Conservation (phyloP, 2,797 vertebrate genomes). For the Gephyroberyx darwinii region DNA sequence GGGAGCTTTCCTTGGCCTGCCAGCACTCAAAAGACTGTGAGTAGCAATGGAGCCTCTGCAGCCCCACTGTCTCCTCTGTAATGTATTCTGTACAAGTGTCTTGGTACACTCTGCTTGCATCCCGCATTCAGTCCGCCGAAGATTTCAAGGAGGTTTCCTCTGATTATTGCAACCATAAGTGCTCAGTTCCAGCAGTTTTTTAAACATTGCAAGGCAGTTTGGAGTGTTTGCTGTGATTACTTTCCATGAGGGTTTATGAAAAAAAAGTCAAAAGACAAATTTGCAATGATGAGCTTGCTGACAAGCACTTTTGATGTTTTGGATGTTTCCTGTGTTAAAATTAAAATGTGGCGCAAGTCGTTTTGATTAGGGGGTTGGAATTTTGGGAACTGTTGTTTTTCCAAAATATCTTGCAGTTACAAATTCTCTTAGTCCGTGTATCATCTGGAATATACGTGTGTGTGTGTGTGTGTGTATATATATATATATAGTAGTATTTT, state of each 20-base stretch:
- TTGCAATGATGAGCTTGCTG: not conserved
- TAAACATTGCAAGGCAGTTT: not conserved
- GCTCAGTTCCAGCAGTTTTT: slow-evolving; percentile 1
- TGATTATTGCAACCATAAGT: not conserved
- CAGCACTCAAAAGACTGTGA: slow-evolving; percentile 94
- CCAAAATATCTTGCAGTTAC: not conserved
- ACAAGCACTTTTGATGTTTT: slow-evolving; percentile 3
- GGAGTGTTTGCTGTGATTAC: slow-evolving; percentile 29
- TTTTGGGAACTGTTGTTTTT: slow-evolving; percentile 1
- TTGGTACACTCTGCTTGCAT: slow-evolving; percentile 9
- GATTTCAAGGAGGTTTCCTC: no score
- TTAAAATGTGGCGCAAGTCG: slow-evolving; percentile 4
- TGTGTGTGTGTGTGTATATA: no score
- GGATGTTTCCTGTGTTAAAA: not conserved
- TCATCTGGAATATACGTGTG: no score
- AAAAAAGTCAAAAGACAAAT: slow-evolving; percentile 3
- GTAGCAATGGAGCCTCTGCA: slow-evolving; percentile 69
- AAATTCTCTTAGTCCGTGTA: not conserved
- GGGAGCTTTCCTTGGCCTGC: slow-evolving; percentile 92
- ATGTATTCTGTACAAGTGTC: slow-evolving; percentile 32
- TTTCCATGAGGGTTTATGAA: slow-evolving; percentile 24
- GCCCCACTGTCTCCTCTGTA: slow-evolving; percentile 7
- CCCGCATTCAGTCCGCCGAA: slow-evolving; percentile 12
- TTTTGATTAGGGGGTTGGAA: slow-evolving; percentile 4
- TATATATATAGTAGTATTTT: not conserved